Percentiles rank a stretch among this genome's conserved stretches.
These are phyloP conservation scores for Hypomesus transpacificus DNA, from an alignment of 2,113 vertebrate species.

Conservation along the genomic window DNA sequence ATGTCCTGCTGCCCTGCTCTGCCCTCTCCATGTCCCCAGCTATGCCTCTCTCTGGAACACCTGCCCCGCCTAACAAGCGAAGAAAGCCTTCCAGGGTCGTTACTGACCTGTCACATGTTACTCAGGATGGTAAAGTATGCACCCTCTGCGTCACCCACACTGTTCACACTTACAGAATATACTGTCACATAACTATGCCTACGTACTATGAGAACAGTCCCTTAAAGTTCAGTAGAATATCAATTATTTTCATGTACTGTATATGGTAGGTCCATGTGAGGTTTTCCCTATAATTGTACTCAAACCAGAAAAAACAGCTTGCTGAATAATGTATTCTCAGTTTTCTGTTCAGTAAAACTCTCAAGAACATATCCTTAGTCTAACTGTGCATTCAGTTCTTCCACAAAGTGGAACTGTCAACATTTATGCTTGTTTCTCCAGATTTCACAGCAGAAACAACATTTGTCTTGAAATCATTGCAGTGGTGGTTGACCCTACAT, in stretches of 20 bases:
- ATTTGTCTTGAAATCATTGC: conserved; percentile 34
- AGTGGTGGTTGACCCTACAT: conserved; percentile 3
- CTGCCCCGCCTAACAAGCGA: conserved; percentile 88
- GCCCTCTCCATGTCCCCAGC: conserved; percentile 50
- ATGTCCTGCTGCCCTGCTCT: conserved; percentile 23
- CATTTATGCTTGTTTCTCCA: not conserved
- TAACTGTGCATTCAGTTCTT: not conserved
- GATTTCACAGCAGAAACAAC: conserved; percentile 29
- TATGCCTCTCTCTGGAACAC: conserved; percentile 92
- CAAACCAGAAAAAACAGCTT: too few relatives aligned
- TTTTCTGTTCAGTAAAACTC: too few relatives aligned
- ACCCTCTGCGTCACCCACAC: not conserved
- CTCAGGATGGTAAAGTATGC: conserved; percentile 80
- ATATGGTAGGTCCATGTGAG: too few relatives aligned
- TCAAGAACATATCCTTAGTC: too few relatives aligned
- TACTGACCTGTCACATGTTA: conserved; percentile 75
- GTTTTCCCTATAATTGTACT: too few relatives aligned
- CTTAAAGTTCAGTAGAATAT: not conserved
- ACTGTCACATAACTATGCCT: not conserved
- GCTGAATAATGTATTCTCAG: too few relatives aligned
- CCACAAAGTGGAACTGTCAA: conserved; percentile 9
- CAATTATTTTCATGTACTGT: not conserved
- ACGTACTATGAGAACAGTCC: not conserved
- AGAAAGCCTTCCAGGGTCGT: conserved; percentile 90
- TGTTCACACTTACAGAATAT: not conserved